Conservation (phyloP, 2,888 invertebrate species). For the Apodemia mormo region DNA sequence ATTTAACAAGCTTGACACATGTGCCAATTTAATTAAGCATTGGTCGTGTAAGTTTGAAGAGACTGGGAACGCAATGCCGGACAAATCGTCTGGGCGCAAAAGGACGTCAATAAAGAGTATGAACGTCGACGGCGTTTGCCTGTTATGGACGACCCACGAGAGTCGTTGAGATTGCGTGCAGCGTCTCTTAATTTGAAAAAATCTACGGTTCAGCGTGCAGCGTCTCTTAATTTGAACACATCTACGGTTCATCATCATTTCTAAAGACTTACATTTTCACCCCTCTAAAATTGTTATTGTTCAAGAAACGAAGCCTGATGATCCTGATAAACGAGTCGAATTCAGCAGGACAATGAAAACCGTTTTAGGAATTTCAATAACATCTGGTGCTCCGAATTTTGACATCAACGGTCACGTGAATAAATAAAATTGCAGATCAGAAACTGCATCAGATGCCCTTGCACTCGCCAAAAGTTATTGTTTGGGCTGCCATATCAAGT, state of each 20-base stretch:
- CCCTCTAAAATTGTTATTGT: slow-evolving; percentile 40
- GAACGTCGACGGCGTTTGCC: slow-evolving; percentile 37
- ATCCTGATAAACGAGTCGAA: slow-evolving; percentile 39
- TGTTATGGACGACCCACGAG: slow-evolving; percentile 36
- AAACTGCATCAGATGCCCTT: slow-evolving; percentile 38
- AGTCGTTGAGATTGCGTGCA: slow-evolving; percentile 35
- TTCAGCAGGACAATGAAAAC: slow-evolving; percentile 39
- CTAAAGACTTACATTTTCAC: slow-evolving; percentile 36
- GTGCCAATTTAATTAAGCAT: slow-evolving; percentile 39
- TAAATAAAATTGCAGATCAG: slow-evolving; percentile 33
- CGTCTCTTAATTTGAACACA: slow-evolving; percentile 35
- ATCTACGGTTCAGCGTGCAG: no score
- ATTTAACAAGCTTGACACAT: slow-evolving; percentile 33
- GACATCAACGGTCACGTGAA: slow-evolving; percentile 38
- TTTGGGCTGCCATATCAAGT: not conserved
- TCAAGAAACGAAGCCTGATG: slow-evolving; percentile 42
- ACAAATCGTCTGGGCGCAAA: slow-evolving; percentile 38
- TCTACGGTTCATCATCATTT: slow-evolving; percentile 38
- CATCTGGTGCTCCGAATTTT: slow-evolving; percentile 38
- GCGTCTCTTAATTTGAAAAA: slow-evolving; percentile 35
- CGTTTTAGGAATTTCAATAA: slow-evolving; percentile 39
- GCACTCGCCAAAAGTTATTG: slow-evolving; percentile 26
- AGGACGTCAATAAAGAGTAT: slow-evolving; percentile 40
- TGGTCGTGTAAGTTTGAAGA: slow-evolving; percentile 42
- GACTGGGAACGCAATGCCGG: slow-evolving; percentile 41